Conservation (phyloP, 1,140 invertebrate species). For the Oncopeltus fasciatus region DNA sequence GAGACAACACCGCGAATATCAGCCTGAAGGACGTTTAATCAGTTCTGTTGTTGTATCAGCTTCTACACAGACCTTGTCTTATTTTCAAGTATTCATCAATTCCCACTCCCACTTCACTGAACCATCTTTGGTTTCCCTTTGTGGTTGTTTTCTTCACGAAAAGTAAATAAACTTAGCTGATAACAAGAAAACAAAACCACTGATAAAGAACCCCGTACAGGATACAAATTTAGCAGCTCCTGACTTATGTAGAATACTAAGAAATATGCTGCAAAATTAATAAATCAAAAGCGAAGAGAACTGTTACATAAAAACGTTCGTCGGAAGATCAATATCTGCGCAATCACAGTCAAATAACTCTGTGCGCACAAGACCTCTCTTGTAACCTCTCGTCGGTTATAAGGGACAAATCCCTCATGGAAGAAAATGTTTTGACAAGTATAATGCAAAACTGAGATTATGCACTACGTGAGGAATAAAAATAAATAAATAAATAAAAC, state of each 20-base stretch:
- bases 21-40: background rate
- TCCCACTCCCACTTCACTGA: background rate
- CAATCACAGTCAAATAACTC: background rate
- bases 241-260: background rate
- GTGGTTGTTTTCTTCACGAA: background rate
- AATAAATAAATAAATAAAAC: too few species aligned
- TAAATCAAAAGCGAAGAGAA: background rate
- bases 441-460: too few species aligned
- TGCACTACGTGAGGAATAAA: too few species aligned
- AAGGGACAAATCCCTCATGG: too few species aligned
- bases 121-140: background rate
- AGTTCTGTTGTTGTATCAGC: background rate
- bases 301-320: slow-evolving; percentile 1
- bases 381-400: too few species aligned
- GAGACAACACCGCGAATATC: background rate
- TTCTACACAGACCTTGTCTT: background rate
- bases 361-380: background rate
- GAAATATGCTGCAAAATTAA: background rate
- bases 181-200: background rate
- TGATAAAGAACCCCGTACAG: background rate
- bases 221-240: background rate
- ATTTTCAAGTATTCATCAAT: background rate
- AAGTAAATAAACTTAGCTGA: background rate
- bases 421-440: too few species aligned
- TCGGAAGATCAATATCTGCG: slow-evolving; percentile 3